Conservation (phyloP, 2,113 vertebrate genomes). For the Alouatta palliata region DNA sequence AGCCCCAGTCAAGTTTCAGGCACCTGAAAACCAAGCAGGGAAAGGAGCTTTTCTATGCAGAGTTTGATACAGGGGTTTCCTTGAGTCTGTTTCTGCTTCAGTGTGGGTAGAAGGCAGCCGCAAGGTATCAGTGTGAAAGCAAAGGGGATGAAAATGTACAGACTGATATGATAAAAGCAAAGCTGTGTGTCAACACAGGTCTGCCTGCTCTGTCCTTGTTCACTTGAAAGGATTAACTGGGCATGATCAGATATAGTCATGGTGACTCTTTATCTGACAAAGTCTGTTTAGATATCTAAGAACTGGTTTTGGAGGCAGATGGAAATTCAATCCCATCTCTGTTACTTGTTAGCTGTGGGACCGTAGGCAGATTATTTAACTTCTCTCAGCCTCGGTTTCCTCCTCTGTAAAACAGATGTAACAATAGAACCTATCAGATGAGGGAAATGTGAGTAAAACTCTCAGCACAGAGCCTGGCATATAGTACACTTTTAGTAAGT, state of each 20-base stretch:
- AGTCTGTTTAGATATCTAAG: background rate
- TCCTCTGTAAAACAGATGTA: background rate
- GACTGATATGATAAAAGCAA: background rate
- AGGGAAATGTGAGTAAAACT: background rate
- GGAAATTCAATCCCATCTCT: background rate
- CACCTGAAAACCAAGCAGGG: background rate
- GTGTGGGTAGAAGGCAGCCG: background rate
- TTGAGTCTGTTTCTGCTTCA: background rate
- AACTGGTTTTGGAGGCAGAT: background rate
- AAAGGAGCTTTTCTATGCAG: background rate
- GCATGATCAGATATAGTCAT: background rate
- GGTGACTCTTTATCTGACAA: background rate
- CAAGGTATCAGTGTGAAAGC: background rate
- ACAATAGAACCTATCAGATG: background rate
- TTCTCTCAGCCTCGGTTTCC: background rate
- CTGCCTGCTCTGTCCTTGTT: background rate
- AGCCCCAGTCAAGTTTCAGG: background rate
- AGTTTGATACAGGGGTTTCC: background rate
- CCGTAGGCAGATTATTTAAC: background rate
- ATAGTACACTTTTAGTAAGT: background rate
- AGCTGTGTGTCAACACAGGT: accelerated
- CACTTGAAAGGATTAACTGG: background rate
- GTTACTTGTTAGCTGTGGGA: background rate
- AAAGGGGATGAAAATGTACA: background rate
- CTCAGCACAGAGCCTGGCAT: background rate